phyloP scores from a whole-genome alignment of 64 coral and sea anemone genomes.

The Montipora foliosa region DNA sequence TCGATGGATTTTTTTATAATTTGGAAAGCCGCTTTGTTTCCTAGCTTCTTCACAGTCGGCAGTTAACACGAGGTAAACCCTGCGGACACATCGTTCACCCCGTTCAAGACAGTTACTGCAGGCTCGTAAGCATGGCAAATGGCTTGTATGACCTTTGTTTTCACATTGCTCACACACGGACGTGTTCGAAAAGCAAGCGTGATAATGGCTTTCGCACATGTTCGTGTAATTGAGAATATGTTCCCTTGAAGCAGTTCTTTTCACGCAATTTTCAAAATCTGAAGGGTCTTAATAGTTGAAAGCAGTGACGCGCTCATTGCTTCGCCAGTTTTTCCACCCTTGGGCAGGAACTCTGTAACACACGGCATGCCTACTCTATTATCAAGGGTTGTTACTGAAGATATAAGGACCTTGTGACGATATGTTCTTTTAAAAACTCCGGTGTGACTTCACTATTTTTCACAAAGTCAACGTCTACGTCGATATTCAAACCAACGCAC shows the following conservation, averaged over 20 bases:
- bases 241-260: neutral
- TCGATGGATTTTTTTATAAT: neutral
- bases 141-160: slow-evolving; percentile 29
- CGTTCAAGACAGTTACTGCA: slow-evolving; percentile 53
- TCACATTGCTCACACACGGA: slow-evolving; percentile 46
- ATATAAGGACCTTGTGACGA: slow-evolving; percentile 48
- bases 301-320: too few relatives aligned
- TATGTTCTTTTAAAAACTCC: slow-evolving; percentile 42
- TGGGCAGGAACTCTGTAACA: slow-evolving; percentile 41
- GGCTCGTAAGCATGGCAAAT: slow-evolving; percentile 51
- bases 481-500: slow-evolving; percentile 20
- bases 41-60: slow-evolving; percentile 20
- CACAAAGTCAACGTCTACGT: slow-evolving; percentile 33
- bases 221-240: slow-evolving; percentile 39
- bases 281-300: neutral
- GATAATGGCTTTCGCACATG: slow-evolving; percentile 19
- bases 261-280: slow-evolving; percentile 28
- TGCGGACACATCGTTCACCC: slow-evolving; percentile 2
- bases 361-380: slow-evolving; percentile 59
- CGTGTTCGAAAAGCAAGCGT: neutral
- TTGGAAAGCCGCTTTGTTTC: slow-evolving; percentile 13
- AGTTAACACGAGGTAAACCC: slow-evolving; percentile 30
- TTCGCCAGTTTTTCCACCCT: neutral
- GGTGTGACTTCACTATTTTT: slow-evolving; percentile 9
- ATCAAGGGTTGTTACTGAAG: slow-evolving; percentile 50